Evolutionary conservation across 2,797 vertebrate species (phyloP).

Genomic region (Brotogeris chrysoptera): DNA sequence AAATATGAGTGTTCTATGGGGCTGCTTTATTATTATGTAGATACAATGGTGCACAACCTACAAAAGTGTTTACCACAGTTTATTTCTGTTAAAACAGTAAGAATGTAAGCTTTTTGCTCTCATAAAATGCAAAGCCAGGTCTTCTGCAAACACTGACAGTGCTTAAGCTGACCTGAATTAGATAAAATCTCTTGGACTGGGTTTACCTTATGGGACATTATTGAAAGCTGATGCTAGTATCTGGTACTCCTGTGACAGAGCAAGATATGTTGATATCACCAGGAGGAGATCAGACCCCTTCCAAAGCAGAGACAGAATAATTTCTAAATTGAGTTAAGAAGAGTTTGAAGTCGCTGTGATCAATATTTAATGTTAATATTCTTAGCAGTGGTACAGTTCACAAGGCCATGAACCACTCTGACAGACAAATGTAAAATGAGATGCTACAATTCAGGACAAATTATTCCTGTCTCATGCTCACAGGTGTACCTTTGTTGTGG

Average conservation of each 20-base stretch:
- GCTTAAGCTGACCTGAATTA: neutral
- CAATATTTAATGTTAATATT: neutral
- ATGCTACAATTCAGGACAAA: neutral
- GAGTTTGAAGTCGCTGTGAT: neutral
- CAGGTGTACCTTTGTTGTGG: neutral
- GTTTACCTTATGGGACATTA: neutral
- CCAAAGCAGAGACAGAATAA: neutral
- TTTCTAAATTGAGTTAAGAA: neutral
- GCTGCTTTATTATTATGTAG: neutral
- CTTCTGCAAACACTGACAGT: neutral
- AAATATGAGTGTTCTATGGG: neutral
- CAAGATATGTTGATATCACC: neutral
- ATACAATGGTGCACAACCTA: neutral
- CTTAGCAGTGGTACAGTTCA: neutral
- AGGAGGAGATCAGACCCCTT: neutral
- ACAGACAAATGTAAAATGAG: neutral
- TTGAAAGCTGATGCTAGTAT: neutral
- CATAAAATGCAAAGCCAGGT: neutral
- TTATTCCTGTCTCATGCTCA: neutral
- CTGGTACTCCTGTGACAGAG: neutral
- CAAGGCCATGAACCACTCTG: neutral
- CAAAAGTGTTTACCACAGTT: neutral
- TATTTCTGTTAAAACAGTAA: neutral
- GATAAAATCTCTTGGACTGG: neutral
- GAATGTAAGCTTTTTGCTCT: neutral